A percentile compares a stretch with the other conserved stretches of the same genome.
phyloP scores from a whole-genome alignment of 2,113 vertebrate species.

The Carettochelys insculpta region DNA sequence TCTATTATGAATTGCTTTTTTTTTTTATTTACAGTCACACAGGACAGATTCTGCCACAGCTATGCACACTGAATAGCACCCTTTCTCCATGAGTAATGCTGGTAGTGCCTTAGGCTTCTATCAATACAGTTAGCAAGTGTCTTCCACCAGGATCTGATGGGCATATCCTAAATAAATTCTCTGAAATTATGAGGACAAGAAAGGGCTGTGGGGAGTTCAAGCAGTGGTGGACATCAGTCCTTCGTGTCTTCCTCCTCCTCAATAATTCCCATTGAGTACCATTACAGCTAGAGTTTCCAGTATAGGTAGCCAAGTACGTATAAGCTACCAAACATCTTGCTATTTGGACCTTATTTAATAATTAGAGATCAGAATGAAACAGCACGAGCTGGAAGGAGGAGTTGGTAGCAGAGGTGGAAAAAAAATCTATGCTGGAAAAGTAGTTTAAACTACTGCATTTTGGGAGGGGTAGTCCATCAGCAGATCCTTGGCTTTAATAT shows the following conservation, averaged over 20 bases:
- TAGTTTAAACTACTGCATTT: not conserved
- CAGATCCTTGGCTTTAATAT: not conserved
- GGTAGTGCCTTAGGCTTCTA: not conserved
- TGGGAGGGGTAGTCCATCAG: fast-evolving
- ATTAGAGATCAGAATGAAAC: not conserved
- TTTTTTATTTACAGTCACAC: not conserved
- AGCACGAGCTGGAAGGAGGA: not conserved
- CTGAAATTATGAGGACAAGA: not conserved
- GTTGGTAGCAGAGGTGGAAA: not conserved
- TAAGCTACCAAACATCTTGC: not conserved
- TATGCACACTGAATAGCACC: not conserved
- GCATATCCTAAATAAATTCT: not conserved
- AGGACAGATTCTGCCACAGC: not conserved
- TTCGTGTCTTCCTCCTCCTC: not conserved
- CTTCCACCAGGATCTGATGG: not conserved
- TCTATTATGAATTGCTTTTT: not conserved
- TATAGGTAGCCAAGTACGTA: not conserved
- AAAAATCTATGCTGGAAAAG: not conserved
- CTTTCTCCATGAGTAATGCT: not conserved
- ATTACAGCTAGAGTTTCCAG: not conserved
- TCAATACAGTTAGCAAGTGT: not conserved
- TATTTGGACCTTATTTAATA: not conserved
- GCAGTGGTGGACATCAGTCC: not conserved
- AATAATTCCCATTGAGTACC: not conserved
- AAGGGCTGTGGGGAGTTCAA: not conserved